Base-by-base conservation (phyloP, 2,113 vertebrate genomes). In the Aptenodytes patagonicus region DNA sequence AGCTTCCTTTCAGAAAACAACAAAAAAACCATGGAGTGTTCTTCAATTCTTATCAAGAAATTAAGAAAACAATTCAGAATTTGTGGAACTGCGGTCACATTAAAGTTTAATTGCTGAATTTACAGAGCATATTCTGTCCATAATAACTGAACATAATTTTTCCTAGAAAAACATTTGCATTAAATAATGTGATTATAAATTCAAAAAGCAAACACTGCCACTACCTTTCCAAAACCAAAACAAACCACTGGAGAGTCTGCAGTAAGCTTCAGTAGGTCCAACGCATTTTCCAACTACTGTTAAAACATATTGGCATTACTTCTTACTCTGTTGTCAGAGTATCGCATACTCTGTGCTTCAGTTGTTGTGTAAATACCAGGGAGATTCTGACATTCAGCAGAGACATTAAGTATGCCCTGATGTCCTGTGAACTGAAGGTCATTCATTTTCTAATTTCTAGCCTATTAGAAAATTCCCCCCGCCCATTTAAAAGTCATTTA, bases 341-440 rank as follows among this genome's bases (percentile, higher is more conserved):
- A 7, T 8, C 21, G 19, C 22, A 1, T 9, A 1, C 19, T 22
- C 31, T 3, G 31, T 8, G 26, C 40, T 34, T 18, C 25, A 17
- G 36, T 4, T 26, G 52, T 7, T 38, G 46, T 6, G 32, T 12
- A 9, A 60, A 21, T 4, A 58, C 7, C 32, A 42, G 11, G 38
- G 31, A 36, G n/a, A 64, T 25, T 36, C 46, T 57, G 61, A 22
- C 21, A 16, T 47, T 62, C 40, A 17, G 20, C 64, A 34, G 22
- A 19, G 42, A 25, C 38, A 4, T 3, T 4, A 25, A 40, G 17
- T 1, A 2, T 10, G 72, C 4, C 15, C 73, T 58, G 3, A 11
- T 1, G 24, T 24, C 32, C 62, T 11, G 29, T 20, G 52, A 85
- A 13, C 44, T 18, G 21, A 36, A 4, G 14, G 20, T 17, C 36